Conservation (phyloP, 2,113 vertebrate genomes). For the Cyprinodon brontotheroides region DNA sequence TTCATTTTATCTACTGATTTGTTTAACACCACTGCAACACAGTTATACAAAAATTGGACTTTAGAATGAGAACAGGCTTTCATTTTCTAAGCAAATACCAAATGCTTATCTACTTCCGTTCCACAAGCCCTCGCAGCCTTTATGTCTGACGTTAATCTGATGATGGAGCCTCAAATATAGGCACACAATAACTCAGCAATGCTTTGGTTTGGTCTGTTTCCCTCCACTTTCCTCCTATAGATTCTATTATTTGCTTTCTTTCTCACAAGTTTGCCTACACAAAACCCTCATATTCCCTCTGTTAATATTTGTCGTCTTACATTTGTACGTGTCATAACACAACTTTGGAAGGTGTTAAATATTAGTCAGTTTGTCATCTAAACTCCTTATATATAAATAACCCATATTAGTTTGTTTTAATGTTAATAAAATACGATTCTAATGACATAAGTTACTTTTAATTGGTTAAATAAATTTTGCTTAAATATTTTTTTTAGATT, state of each 20-base stretch:
- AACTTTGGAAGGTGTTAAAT: neutral
- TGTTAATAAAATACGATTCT: neutral
- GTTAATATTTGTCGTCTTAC: neutral
- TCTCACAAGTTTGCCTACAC: neutral
- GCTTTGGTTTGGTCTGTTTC: neutral
- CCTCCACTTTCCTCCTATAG: neutral
- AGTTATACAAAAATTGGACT: neutral
- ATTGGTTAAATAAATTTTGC: neutral
- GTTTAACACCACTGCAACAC: neutral
- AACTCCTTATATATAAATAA: neutral
- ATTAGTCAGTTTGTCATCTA: neutral
- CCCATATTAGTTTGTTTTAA: neutral
- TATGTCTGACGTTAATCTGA: neutral
- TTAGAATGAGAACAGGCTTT: neutral
- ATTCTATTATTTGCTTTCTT: slow-evolving; percentile 10
- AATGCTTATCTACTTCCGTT: neutral
- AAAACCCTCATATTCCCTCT: neutral
- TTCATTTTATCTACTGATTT: neutral
- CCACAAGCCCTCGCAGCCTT: too few relatives aligned
- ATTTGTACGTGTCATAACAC: neutral
- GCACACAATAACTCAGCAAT: neutral
- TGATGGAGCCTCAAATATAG: neutral
- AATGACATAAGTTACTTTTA: neutral
- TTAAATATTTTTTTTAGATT: neutral
- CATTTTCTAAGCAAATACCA: neutral